Evolutionary conservation across 2,888 invertebrate genomes (phyloP).

Genomic region (Copidosoma aretas): DNA sequence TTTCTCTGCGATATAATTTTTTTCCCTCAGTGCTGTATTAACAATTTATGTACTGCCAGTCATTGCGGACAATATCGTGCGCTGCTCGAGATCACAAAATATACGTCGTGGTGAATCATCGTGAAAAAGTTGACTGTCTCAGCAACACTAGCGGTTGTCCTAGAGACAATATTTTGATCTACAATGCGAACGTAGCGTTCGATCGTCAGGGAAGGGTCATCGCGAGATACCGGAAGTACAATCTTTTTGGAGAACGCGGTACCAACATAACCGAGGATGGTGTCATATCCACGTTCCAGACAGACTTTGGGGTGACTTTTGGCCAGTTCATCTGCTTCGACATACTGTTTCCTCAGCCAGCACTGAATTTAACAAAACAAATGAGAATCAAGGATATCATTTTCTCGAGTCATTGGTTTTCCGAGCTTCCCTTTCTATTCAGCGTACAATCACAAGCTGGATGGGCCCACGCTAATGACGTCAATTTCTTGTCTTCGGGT

Average conservation of each 20-base stretch:
- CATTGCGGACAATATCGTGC: constrained; percentile 64
- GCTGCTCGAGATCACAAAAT: constrained; percentile 67
- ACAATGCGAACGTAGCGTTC: constrained; percentile 82
- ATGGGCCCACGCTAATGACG: constrained; percentile 63
- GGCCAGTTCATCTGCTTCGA: constrained; percentile 68
- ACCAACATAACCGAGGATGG: constrained; percentile 63
- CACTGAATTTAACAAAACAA: constrained; percentile 38
- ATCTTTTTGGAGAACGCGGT: constrained; percentile 62
- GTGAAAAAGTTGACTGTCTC: constrained; percentile 68
- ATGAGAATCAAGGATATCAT: constrained; percentile 62
- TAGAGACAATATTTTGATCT: constrained; percentile 63
- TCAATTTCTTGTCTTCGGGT: constrained; percentile 65
- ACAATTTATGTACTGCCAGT: constrained; percentile 53
- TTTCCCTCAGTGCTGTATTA: too few relatives aligned
- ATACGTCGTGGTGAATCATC: constrained; percentile 76
- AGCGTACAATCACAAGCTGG: constrained; percentile 62
- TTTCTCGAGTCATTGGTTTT: constrained; percentile 66
- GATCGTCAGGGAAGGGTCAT: constrained; percentile 74
- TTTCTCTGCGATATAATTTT: too few relatives aligned
- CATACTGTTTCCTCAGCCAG: constrained; percentile 64
- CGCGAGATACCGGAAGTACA: constrained; percentile 66
- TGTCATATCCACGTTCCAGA: constrained; percentile 61
- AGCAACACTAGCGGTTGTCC: too few relatives aligned
- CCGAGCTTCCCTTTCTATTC: constrained; percentile 64
- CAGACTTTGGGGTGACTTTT: constrained; percentile 66